These are phyloP conservation scores for Microtus oregoni DNA, from an alignment of 2,113 vertebrate genomes.

Conservation along the genomic window DNA sequence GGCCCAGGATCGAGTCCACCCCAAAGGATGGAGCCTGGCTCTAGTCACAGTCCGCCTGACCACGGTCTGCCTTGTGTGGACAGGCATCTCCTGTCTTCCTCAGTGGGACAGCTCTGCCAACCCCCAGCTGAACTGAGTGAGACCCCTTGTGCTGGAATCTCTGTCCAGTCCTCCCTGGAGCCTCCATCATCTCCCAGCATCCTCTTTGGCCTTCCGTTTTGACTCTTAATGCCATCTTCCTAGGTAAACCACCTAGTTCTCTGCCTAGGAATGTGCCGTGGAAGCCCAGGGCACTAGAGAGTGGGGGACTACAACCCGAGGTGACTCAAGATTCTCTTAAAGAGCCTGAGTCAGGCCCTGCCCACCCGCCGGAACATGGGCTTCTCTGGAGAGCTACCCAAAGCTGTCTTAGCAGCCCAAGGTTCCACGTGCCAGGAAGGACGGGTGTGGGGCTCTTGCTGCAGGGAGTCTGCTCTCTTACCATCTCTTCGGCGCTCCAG, in stretches of 20 bases:
- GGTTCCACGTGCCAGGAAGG: fast-evolving
- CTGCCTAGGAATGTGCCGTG: background rate
- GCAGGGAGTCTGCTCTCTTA: no score
- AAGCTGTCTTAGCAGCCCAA: background rate
- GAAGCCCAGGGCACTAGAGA: background rate
- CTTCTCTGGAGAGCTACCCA: background rate
- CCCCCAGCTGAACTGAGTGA: no score
- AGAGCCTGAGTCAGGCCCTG: no score
- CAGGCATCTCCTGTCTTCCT: background rate
- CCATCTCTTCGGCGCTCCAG: no score
- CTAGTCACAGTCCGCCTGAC: fast-evolving
- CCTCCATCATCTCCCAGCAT: no score
- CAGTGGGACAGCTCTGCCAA: no score
- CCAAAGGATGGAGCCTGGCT: fast-evolving
- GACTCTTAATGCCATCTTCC: background rate
- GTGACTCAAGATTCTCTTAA: background rate
- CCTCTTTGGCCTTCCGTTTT: background rate
- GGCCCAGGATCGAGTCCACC: background rate
- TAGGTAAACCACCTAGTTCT: background rate
- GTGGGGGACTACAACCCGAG: background rate
- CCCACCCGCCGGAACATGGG: background rate
- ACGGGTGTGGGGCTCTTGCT: background rate
- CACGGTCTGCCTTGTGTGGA: background rate
- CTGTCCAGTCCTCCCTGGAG: background rate
- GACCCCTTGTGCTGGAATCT: no score